Percentiles rank a stretch among this genome's conserved stretches.
phyloP scores from a whole-genome alignment of 2,888 invertebrate species.

The Apantesis nais region DNA sequence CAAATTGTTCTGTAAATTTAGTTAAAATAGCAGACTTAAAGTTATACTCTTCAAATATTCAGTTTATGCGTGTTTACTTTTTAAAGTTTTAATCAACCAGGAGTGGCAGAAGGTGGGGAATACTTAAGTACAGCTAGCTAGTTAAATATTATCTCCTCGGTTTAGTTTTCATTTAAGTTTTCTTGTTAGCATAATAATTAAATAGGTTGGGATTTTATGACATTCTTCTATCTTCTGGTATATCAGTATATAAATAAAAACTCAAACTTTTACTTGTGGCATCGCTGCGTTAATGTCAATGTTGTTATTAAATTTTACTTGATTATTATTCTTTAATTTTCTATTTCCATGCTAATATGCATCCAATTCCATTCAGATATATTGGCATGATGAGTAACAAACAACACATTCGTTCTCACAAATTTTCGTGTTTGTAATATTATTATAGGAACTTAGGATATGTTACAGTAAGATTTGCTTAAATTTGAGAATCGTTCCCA shows the following conservation, averaged over 20 bases:
- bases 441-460: no score
- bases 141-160: slow-evolving; percentile 23
- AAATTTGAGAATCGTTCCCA: no score
- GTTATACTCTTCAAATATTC: slow-evolving; percentile 6
- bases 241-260: background rate
- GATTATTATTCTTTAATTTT: no score
- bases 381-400: no score
- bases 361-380: no score
- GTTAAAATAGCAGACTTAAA: background rate
- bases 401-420: no score
- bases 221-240: background rate
- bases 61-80: slow-evolving; percentile 16
- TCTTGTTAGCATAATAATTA: slow-evolving; percentile 26
- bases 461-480: no score
- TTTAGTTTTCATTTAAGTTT: slow-evolving; percentile 31
- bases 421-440: no score
- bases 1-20: slow-evolving; percentile 4
- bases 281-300: background rate
- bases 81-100: slow-evolving; percentile 15
- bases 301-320: no score
- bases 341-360: no score
- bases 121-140: slow-evolving; percentile 19
- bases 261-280: background rate
- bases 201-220: slow-evolving; percentile 2
- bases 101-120: slow-evolving; percentile 15